Base-by-base conservation (phyloP, 2,113 vertebrate genomes). In the Myotis davidii region DNA sequence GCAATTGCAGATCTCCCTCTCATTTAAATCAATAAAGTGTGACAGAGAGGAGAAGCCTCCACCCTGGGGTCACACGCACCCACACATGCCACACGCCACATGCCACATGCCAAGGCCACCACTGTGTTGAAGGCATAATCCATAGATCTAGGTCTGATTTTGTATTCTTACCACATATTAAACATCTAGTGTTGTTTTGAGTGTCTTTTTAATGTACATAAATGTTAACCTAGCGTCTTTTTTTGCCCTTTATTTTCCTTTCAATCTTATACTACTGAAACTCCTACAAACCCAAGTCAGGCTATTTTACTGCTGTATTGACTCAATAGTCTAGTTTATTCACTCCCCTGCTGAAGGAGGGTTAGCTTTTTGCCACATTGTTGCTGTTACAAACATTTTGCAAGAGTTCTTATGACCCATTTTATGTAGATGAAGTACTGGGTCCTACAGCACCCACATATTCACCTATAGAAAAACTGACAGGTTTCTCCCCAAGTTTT, bases 31-130 rank as follows among this genome's bases (percentile, higher is more conserved):
- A 32, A 52, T 34, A 23, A 86, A 87, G 65, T 0, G 8, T 3
- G 52, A 54, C 10, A 34, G 39, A 39, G 8, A 85, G 54, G 39
- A 48, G 32, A 93, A 54, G 45, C 34, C 6, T 37, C 23, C 4
- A 20, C 4, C 17, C 8, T 6, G 10, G 2, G 21, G 34, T 37
- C 39, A 18, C 5, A 14, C 2, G 14, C 14, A 21, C 6, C 10
- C 20, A 34, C 23, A 7, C 11, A 1, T 0, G 0, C 20, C 29
- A 4, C 2, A 6, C 0, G 9, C 14, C 32, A 9, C 2, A 6
- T 0, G 9, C 14, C 32, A 9, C 2, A 6, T 0, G 7, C 14
- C 32, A 9, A 32, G 50, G 50, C 6, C 11, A 34, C 21, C 27
- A 6, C 27, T 37, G 32, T 42, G 14, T 27, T 25, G 39, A 70